These are phyloP conservation scores for Trochalopteron elliotii DNA, from an alignment of 2,113 vertebrate species.

Conservation along the genomic window DNA sequence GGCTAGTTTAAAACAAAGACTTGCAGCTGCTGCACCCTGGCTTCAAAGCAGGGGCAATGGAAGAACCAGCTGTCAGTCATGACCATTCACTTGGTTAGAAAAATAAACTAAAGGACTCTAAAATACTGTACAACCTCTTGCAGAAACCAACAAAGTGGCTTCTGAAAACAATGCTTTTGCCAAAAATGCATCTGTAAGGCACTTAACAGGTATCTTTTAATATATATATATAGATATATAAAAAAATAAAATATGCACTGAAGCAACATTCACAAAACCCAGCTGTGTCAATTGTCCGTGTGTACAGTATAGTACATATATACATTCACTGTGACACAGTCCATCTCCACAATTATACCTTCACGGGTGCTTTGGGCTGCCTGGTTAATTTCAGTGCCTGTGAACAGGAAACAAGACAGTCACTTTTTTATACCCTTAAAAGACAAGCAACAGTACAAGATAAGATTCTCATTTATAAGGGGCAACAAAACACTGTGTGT, in stretches of 20 bases:
- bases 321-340: constrained; percentile 47
- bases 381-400: constrained; percentile 84
- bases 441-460: background rate
- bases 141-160: constrained; percentile 55
- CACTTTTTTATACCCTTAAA: background rate
- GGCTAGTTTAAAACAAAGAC: constrained; percentile 53
- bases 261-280: constrained; percentile 75
- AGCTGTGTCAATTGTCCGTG: constrained; percentile 58
- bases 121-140: constrained; percentile 67
- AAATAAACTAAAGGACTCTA: constrained; percentile 58
- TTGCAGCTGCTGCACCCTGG: background rate
- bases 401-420: constrained; percentile 16
- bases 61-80: background rate
- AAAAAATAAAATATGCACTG: constrained; percentile 82
- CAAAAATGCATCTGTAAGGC: constrained; percentile 79
- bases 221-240: constrained; percentile 60
- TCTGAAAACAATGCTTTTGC: constrained; percentile 68
- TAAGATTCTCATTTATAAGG: background rate
- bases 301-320: constrained; percentile 74
- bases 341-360: constrained; percentile 73
- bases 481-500: rapidly evolving
- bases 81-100: constrained; percentile 8
- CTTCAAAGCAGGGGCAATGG: background rate
- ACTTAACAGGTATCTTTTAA: constrained; percentile 74
- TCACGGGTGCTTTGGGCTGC: constrained; percentile 78